Percentiles rank a stretch among this genome's conserved stretches.
These are phyloP conservation scores for Temnothorax longispinosus DNA, from an alignment of 1,140 invertebrate genomes.

Conservation along the genomic window DNA sequence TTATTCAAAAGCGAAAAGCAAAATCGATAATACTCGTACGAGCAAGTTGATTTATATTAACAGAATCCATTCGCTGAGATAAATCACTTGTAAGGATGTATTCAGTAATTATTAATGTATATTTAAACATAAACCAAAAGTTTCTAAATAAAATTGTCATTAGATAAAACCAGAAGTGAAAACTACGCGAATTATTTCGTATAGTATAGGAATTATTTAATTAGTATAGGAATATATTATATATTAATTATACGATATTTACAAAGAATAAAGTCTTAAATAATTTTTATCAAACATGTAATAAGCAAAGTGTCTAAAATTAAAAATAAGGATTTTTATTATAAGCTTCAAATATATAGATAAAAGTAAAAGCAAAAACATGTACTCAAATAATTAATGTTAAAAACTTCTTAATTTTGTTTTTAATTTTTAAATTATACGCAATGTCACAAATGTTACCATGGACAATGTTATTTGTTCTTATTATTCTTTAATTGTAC, in stretches of 20 bases:
- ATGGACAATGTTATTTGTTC: background rate
- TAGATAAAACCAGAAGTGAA: background rate
- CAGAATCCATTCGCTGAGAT: background rate
- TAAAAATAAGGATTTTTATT: constrained; percentile 4
- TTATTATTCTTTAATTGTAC: too few relatives aligned
- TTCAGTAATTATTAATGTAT: background rate
- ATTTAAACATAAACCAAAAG: background rate
- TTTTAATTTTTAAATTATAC: background rate
- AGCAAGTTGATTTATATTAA: background rate
- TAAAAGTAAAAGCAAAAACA: background rate
- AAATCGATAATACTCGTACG: background rate
- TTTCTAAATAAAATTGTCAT: background rate
- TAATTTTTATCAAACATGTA: background rate
- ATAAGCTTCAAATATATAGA: background rate
- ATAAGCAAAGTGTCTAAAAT: background rate
- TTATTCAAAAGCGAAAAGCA: background rate
- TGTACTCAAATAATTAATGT: too few relatives aligned
- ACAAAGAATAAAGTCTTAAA: background rate
- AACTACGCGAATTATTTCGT: background rate
- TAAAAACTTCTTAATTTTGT: background rate
- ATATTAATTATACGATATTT: background rate
- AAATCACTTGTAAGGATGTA: background rate
- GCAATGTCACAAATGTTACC: background rate
- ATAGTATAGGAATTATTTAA: too few relatives aligned
- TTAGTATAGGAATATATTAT: background rate